These are phyloP conservation scores for Trachythela sp. DNA, from an alignment of 64 coral and sea anemone species.

Conservation along the genomic window DNA sequence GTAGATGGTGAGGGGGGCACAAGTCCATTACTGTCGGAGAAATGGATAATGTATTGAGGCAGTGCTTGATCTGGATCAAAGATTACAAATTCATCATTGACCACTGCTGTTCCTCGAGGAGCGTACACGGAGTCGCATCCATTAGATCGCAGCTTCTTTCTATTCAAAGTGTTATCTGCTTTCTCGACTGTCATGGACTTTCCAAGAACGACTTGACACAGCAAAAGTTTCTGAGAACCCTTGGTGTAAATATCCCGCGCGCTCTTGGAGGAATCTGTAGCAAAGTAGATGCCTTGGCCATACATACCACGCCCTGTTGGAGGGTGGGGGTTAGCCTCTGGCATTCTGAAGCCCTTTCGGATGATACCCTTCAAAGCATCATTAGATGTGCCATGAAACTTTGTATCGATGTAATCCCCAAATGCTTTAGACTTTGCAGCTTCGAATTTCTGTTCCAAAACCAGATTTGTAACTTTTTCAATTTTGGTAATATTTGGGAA, in stretches of 20 bases:
- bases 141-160: not conserved
- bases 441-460: constrained; percentile 25
- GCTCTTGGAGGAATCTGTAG: constrained; percentile 33
- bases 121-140: not conserved
- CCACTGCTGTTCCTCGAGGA: not conserved
- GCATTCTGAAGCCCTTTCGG: constrained; percentile 24
- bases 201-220: constrained; percentile 30
- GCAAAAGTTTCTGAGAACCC: constrained; percentile 18
- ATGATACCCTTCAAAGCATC: not conserved
- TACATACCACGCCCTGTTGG: constrained; percentile 17
- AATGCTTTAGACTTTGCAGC: constrained; percentile 18
- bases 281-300: constrained; percentile 32
- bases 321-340: constrained; percentile 11
- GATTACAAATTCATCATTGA: not conserved
- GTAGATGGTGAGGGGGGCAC: not conserved
- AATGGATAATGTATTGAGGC: not conserved
- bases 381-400: constrained; percentile 24
- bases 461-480: constrained; percentile 34
- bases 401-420: constrained; percentile 32
- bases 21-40: not conserved
- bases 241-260: constrained; percentile 29
- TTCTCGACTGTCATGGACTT: not conserved
- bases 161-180: not conserved
- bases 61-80: not conserved
- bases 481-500: not conserved